phyloP scores from a whole-genome alignment of 2,797 vertebrate genomes.

The Lycodopsis pacificus region DNA sequence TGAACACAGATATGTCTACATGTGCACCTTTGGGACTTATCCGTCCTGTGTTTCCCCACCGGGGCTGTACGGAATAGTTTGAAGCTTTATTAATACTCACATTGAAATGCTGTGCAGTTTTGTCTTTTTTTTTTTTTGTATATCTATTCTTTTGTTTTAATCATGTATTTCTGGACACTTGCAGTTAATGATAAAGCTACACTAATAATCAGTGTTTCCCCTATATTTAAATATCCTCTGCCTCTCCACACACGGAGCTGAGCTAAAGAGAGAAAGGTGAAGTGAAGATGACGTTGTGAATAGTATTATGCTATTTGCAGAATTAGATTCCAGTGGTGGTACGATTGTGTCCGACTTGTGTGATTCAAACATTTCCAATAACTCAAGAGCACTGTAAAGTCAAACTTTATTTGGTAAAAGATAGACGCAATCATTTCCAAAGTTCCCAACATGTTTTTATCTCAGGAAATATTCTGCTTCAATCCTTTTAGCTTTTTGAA shows the following conservation, averaged over 20 bases:
- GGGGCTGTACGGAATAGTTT: background rate
- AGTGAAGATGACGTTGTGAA: background rate
- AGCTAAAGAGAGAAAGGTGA: background rate
- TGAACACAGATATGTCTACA: background rate
- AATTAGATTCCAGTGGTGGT: background rate
- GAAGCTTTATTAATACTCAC: background rate
- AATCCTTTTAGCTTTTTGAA: rapidly evolving
- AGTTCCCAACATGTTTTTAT: background rate
- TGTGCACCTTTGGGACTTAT: constrained; percentile 15
- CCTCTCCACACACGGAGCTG: background rate
- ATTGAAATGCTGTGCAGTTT: background rate
- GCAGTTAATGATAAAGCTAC: background rate
- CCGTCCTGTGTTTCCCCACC: background rate
- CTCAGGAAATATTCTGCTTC: background rate
- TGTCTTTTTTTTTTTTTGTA: background rate
- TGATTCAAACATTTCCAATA: too few species aligned
- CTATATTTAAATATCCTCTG: background rate
- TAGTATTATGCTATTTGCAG: background rate
- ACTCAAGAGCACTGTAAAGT: too few species aligned
- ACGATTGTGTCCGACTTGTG: background rate
- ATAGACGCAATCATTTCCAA: too few species aligned
- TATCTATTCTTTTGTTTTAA: background rate
- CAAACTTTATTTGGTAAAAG: too few species aligned
- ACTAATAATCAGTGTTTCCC: background rate
- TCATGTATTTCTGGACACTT: background rate